Percentiles rank a stretch among this genome's conserved stretches.
Evolutionary conservation across 2,888 invertebrate species (phyloP).

Genomic region (Nipponacmea schrenckii): DNA sequence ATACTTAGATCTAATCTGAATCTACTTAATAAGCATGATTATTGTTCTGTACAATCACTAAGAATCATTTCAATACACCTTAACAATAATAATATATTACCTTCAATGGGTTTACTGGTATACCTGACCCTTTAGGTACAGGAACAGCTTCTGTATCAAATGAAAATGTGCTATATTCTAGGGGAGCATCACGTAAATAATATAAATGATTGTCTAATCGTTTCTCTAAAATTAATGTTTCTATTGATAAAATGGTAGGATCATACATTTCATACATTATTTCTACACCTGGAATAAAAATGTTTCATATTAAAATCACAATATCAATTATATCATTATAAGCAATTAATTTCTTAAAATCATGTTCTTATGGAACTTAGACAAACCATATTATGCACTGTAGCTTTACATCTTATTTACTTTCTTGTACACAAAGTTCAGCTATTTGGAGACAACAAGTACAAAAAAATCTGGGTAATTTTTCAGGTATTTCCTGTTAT

Average conservation of each 20-base stretch:
- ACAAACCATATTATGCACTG: no score
- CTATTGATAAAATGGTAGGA: conserved; percentile 88
- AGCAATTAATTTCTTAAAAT: neutral
- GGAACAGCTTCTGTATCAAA: conserved; percentile 89
- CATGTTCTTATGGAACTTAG: neutral
- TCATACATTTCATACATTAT: conserved; percentile 90
- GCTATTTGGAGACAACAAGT: no score
- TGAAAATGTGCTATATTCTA: conserved; percentile 92
- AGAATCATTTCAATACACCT: no score
- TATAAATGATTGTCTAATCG: conserved; percentile 87
- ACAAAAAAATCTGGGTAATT: no score
- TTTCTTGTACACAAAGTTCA: no score
- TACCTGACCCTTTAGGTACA: conserved; percentile 78
- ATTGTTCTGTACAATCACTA: no score
- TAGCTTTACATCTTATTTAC: neutral
- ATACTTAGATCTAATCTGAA: no score
- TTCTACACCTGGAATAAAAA: conserved; percentile 72
- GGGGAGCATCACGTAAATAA: conserved; percentile 88
- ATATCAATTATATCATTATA: neutral
- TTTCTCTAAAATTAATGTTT: conserved; percentile 91
- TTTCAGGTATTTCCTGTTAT: no score
- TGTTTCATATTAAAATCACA: neutral
- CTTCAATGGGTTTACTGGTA: conserved; percentile 78
- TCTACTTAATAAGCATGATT: no score
- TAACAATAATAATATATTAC: conserved; percentile 43